Percentiles rank a stretch among this genome's conserved stretches.
Conservation (phyloP, 2,113 vertebrate genomes). For the Trematomus loennbergii region DNA sequence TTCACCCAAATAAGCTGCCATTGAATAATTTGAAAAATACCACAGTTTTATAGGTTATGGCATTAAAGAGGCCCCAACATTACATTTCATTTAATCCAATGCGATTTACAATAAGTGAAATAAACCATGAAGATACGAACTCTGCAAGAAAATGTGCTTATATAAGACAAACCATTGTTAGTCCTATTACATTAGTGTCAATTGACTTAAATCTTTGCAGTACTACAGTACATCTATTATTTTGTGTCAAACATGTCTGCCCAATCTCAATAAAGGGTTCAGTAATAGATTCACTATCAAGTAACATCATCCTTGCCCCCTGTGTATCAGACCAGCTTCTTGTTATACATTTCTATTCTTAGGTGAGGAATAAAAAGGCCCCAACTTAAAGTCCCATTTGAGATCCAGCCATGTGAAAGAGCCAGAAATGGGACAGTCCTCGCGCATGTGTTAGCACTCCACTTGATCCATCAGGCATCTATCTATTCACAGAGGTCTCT, state of each 20-base stretch:
- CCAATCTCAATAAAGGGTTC: conserved; percentile 68
- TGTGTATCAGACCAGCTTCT: conserved; percentile 55
- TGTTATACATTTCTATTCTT: conserved; percentile 72
- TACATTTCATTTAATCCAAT: no score
- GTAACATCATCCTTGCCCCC: conserved; percentile 42
- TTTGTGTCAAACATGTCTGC: conserved; percentile 30
- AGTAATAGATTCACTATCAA: conserved; percentile 65
- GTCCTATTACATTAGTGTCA: no score
- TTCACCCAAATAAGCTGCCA: conserved; percentile 63
- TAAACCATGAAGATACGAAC: no score
- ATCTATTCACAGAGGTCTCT: conserved; percentile 78
- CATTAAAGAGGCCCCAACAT: conserved; percentile 40
- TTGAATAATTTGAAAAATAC: conserved; percentile 68
- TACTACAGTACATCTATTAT: no score
- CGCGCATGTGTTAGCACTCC: conserved; percentile 64
- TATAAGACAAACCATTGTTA: no score
- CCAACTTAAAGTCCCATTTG: conserved; percentile 58
- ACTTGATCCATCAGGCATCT: conserved; percentile 73
- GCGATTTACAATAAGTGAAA: no score
- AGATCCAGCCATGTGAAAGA: conserved; percentile 61
- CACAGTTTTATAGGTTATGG: conserved; percentile 61
- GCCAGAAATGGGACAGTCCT: conserved; percentile 66
- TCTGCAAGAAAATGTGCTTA: no score
- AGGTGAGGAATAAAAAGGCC: conserved; percentile 45
- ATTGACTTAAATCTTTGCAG: no score